Evolutionary conservation across 2,113 vertebrate species (phyloP), one percentile per base, ranked within the genome.

Genomic region (Kryptolebias marmoratus): DNA sequence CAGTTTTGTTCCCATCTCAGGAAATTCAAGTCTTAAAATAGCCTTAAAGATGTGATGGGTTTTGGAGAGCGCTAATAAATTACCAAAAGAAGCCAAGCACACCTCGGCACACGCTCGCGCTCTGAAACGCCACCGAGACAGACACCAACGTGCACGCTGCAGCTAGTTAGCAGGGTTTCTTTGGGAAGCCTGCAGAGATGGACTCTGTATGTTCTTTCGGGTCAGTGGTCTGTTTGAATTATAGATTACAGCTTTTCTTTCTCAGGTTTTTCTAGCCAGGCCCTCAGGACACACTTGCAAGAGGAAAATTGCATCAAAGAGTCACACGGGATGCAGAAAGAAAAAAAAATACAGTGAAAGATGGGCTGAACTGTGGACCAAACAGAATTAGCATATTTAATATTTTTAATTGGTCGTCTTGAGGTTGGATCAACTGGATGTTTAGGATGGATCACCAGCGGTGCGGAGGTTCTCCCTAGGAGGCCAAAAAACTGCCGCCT

Each of bases 141-240:
- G 30, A 48, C 12, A 44, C 42, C 54, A 48, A 16, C 16, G 49
- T 14, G 47, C 76, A 54, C 44, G 59, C 31, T 61, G 65, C 27
- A 71, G 69, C 68, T 80, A 64, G 81, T 90, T 75, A 74, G 12
- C 54, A 63, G 67, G 31, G 66, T 18, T 55, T 68, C 48, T 70
- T 76, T 5, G 0, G 5, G 39, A 50, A 77, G 30, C 56, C 64
- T 31, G 68, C 11, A 1, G 71, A 53, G 61, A 71, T 22, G 56
- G 81, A 82, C 16, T 12, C n/a, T 64, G 76, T 28, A 27, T 74
- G 72, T 71, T 44, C 77, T 81, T 74, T 73, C n/a, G 36, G 81
- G 84, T 88, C 87, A 81, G 75, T 81, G 82, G 85, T 83, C 73
- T 77, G 73, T 80, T 81, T 91, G 82, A 89, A 89, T 90, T 86